phyloP scores from a whole-genome alignment of 2,113 vertebrate species.

The Paramisgurnus dabryanus region DNA sequence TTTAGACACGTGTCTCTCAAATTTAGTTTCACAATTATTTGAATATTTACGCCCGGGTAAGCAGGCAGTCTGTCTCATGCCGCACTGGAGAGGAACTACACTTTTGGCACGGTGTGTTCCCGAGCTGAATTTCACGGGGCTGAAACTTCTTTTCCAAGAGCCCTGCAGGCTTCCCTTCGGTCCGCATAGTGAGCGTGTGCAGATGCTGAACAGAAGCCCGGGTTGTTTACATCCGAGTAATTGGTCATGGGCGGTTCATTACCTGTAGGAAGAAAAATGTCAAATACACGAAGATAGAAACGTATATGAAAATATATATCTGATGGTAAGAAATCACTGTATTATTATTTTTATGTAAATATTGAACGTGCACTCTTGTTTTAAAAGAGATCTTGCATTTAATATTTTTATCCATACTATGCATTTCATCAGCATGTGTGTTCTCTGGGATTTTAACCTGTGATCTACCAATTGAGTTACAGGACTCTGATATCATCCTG shows the following conservation, averaged over 20 bases:
- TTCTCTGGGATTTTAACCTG: too few relatives aligned
- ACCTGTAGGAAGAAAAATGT: not conserved
- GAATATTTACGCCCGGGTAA: constrained; percentile 44
- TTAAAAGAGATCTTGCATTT: too few relatives aligned
- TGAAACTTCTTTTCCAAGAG: not conserved
- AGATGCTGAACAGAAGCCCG: not conserved
- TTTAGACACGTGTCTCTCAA: not conserved
- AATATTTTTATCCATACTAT: too few relatives aligned
- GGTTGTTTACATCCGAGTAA: constrained; percentile 18
- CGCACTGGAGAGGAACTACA: constrained; percentile 21
- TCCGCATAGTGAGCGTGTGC: not conserved
- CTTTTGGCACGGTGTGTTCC: constrained; percentile 33
- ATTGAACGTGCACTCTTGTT: too few relatives aligned
- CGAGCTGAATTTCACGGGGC: constrained; percentile 18
- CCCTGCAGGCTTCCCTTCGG: constrained; percentile 10
- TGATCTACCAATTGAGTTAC: not conserved
- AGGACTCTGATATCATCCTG: too few relatives aligned
- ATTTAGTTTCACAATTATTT: constrained; percentile 16
- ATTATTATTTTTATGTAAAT: too few relatives aligned
- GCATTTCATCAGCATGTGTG: too few relatives aligned
- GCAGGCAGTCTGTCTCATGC: constrained; percentile 43
- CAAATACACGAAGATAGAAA: not conserved
- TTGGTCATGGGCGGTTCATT: constrained; percentile 28
- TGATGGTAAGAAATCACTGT: too few relatives aligned
- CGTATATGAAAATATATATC: not conserved